Conservation (phyloP, 2,888 invertebrate species). For the Diarsia brunnea region DNA sequence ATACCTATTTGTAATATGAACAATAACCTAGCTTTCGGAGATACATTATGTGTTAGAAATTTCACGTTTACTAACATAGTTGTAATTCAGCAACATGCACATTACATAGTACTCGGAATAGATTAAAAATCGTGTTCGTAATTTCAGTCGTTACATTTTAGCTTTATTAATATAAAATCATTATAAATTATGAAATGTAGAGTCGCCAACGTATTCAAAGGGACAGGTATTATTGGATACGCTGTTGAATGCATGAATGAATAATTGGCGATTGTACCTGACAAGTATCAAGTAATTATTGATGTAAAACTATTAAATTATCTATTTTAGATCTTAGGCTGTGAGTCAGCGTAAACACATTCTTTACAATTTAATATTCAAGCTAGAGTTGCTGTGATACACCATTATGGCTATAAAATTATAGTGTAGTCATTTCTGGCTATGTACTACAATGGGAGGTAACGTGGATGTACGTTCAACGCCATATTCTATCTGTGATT, state of each 20-base stretch:
- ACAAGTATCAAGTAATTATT: conserved; percentile 81
- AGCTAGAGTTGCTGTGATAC: conserved; percentile 91
- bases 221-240: conserved; percentile 44
- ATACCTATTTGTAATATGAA: conserved; percentile 63
- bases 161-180: conserved; percentile 74
- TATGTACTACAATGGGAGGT: conserved; percentile 74
- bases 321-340: conserved; percentile 88
- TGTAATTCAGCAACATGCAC: conserved; percentile 79
- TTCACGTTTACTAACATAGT: conserved; percentile 78
- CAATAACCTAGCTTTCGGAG: conserved; percentile 75
- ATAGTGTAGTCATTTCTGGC: conserved; percentile 85
- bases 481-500: conserved; percentile 86
- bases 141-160: conserved; percentile 82
- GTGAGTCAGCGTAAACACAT: conserved; percentile 88
- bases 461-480: conserved; percentile 69
- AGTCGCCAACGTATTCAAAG: conserved; percentile 64
- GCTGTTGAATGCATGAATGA: conserved; percentile 40
- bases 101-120: conserved; percentile 78
- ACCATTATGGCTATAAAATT: conserved; percentile 87
- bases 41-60: conserved; percentile 79
- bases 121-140: conserved; percentile 84
- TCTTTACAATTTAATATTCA: conserved; percentile 88
- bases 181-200: conserved; percentile 61
- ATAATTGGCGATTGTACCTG: conserved; percentile 68
- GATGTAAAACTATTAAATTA: conserved; percentile 79